Base-by-base conservation (phyloP, 2,113 vertebrate species). In the Origma solitaria region DNA sequence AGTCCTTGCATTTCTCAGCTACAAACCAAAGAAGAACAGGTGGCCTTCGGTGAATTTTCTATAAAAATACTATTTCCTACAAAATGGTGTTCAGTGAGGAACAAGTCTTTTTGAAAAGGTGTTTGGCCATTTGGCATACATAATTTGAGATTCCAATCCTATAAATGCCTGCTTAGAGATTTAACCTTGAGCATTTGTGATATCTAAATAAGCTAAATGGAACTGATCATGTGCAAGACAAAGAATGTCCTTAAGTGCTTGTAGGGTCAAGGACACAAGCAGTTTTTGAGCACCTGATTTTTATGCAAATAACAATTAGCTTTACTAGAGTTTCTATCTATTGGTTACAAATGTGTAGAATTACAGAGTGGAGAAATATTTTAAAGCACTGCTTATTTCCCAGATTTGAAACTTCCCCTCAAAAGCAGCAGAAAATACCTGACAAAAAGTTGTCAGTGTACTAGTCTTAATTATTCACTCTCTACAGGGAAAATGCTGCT, bases 391-490 rank as follows among this genome's bases (percentile, higher is more conserved):
- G 1, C 57, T 82, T 82, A 65, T 85, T 79, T 45, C 33, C 60
- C 35, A 72, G 42, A 54, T 82, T 82, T 70, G 33, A 95, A 97
- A 87, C 11, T 24, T 94, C 54, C 35, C 24, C n/a, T 86, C 91
- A 82, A 94, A 92, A 80, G 42, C 5, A 4, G 13, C 24, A 80
- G 50, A 95, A 90, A 95, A 82, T 57, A 66, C 38, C 70, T 85
- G 50, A 80, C 33, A 80, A 91, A 71, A 91, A 82, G 40, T 90
- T 91, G 38, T 37, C 81, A 95, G 51, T 70, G 24, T 73, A 91
- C 90, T 87, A 92, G 86, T 91, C 83, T 91, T 94, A 89, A 92
- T 92, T 85, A 94, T 82, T 89, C 84, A 38, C 33, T 61, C 33
- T 91, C 66, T 65, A 85, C 42, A 47, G 58, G n/a, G 53, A 77